Percentiles rank a stretch among this genome's conserved stretches.
These are phyloP conservation scores for Leucopsar rothschildi DNA, from an alignment of 2,113 vertebrate species.

Conservation along the genomic window DNA sequence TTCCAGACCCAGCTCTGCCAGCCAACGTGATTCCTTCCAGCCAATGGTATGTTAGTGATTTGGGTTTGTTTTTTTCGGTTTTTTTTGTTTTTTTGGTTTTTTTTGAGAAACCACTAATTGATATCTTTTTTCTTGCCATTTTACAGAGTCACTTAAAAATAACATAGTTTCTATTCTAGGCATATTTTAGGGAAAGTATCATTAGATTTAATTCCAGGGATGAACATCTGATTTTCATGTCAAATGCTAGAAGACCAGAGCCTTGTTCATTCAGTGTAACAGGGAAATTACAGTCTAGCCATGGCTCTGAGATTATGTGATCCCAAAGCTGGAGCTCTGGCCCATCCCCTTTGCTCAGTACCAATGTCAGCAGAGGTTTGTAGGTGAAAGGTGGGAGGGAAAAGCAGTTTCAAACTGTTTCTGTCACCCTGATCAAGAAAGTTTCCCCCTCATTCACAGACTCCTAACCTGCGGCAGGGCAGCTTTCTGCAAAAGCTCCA, in stretches of 20 bases:
- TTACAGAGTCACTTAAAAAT: neutral
- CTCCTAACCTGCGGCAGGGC: neutral
- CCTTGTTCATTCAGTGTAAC: neutral
- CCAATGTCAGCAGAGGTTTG: neutral
- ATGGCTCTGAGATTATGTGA: neutral
- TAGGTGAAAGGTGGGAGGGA: neutral
- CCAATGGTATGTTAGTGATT: neutral
- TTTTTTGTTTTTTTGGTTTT: neutral
- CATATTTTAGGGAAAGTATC: neutral
- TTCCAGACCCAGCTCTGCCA: neutral
- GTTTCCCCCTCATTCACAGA: neutral
- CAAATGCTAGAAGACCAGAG: neutral
- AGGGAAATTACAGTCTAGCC: neutral
- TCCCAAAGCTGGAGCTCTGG: neutral
- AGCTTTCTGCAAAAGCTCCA: neutral
- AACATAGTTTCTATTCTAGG: neutral
- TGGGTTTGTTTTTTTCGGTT: neutral
- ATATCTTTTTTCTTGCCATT: neutral
- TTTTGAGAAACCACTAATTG: constrained; percentile 36
- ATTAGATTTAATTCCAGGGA: neutral
- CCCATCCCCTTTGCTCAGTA: neutral
- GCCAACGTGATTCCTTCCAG: neutral
- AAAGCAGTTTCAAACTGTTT: neutral
- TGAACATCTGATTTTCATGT: neutral
- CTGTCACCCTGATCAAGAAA: neutral